phyloP scores from a whole-genome alignment of 2,113 vertebrate genomes.

The Spilogale gracilis region DNA sequence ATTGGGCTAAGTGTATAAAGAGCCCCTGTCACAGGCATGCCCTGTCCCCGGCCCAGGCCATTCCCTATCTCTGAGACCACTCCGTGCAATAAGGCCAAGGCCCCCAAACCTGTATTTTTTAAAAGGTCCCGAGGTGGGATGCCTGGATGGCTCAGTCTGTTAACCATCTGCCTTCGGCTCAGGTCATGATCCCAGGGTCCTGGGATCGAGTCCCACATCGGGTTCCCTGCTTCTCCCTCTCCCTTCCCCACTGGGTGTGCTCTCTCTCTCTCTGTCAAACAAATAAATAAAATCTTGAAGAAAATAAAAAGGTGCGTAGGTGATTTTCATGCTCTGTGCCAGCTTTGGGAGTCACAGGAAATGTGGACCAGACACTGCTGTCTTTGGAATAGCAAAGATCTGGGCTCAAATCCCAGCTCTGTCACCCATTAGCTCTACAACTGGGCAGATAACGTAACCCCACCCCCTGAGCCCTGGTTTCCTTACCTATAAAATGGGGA shows the following conservation, averaged over 20 bases:
- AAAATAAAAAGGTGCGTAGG: not conserved
- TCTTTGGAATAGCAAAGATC: conserved; percentile 62
- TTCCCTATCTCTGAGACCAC: not conserved
- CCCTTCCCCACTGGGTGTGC: not conserved
- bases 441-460: conserved; percentile 41
- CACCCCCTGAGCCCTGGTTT: not conserved
- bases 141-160: not conserved
- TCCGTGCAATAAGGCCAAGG: not conserved
- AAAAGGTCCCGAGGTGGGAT: not conserved
- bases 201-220: not conserved
- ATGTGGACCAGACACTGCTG: conserved; percentile 10
- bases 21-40: not conserved
- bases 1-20: not conserved
- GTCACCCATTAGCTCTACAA: conserved; percentile 75
- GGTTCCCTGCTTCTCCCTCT: not conserved
- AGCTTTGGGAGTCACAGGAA: conserved; percentile 19
- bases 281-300: not conserved
- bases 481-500: not conserved
- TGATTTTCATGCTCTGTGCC: not conserved
- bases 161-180: not conserved
- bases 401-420: conserved; percentile 70
- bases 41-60: not conserved
- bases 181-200: not conserved
- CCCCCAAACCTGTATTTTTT: not conserved
- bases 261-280: not conserved